phyloP scores from a whole-genome alignment of 2,888 invertebrate species.

The Stenodema calcarata region DNA sequence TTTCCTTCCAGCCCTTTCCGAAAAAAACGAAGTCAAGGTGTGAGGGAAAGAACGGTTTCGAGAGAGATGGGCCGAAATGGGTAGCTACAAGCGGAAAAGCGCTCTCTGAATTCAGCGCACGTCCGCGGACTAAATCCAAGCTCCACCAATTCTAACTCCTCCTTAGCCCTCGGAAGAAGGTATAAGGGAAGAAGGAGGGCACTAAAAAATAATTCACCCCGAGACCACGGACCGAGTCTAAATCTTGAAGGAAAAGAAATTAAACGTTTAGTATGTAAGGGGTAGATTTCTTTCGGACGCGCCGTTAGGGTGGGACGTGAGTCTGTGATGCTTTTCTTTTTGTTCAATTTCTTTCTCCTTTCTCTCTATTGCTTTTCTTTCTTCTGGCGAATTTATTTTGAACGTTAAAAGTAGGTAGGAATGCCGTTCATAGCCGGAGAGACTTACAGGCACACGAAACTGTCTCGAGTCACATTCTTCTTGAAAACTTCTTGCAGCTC shows the following conservation, averaged over 20 bases:
- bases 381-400: conserved; percentile 15
- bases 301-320: conserved; percentile 40
- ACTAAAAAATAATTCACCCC: conserved; percentile 50
- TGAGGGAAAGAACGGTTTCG: neutral
- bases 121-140: conserved; percentile 44
- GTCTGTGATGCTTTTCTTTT: conserved; percentile 45
- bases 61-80: neutral
- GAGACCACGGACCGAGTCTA: conserved; percentile 46
- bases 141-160: conserved; percentile 43
- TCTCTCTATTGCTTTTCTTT: conserved; percentile 1
- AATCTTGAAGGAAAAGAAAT: conserved; percentile 49
- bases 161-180: neutral
- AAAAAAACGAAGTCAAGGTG: neutral
- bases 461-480: neutral
- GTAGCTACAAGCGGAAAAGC: neutral
- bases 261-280: conserved; percentile 52
- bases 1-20: neutral
- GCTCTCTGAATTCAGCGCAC: conserved; percentile 34
- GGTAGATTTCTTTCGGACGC: conserved; percentile 41
- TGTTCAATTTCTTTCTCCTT: neutral
- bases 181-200: conserved; percentile 11
- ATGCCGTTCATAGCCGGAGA: neutral
- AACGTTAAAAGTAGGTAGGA: neutral
- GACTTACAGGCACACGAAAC: neutral
- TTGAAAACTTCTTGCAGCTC: too few relatives aligned